These are phyloP conservation scores for Carettochelys insculpta DNA, from an alignment of 2,113 vertebrate genomes.

Conservation along the genomic window DNA sequence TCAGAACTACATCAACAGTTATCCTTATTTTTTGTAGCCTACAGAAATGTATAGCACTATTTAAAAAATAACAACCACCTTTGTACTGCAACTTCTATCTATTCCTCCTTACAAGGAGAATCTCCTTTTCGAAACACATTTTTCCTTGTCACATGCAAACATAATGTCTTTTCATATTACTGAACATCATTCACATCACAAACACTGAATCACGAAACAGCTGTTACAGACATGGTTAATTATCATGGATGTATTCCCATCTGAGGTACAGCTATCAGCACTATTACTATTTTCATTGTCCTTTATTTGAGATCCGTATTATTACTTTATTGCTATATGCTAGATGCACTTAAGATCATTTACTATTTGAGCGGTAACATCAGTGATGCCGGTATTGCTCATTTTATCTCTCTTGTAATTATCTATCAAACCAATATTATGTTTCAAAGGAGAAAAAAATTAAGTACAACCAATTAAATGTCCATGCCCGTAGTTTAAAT, in stretches of 20 bases:
- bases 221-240: neutral
- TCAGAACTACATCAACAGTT: neutral
- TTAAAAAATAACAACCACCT: neutral
- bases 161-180: neutral
- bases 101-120: neutral
- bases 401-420: neutral
- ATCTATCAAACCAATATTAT: neutral
- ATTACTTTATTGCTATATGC: too few species aligned
- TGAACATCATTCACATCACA: neutral
- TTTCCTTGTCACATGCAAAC: neutral
- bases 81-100: neutral
- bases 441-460: neutral
- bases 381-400: neutral
- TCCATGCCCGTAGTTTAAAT: neutral
- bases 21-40: neutral
- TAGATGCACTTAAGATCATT: neutral
- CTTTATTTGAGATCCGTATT: too few species aligned
- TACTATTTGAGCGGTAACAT: neutral
- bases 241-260: neutral
- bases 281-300: neutral
- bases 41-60: neutral
- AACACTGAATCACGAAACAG: neutral
- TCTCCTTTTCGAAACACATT: neutral
- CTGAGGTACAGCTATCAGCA: neutral
- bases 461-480: neutral